Evolutionary conservation across 1,140 invertebrate species (phyloP).

Genomic region (Ceratoteleas bidentatus): DNA sequence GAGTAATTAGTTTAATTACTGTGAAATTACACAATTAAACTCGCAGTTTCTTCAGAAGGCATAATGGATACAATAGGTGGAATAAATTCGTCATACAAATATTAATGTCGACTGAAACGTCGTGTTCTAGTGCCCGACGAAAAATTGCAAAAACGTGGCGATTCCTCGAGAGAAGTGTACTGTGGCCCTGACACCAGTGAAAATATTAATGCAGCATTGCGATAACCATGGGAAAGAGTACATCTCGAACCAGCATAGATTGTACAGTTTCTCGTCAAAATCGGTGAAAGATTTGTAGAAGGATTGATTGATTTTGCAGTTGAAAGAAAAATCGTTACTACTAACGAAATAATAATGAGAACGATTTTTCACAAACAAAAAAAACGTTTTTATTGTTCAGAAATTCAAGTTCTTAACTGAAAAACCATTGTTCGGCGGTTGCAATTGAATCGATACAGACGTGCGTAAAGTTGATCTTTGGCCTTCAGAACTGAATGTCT

Average conservation of each 20-base stretch:
- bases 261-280: constrained; percentile 29
- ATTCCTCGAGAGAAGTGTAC: constrained; percentile 20
- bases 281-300: constrained; percentile 26
- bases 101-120: not conserved
- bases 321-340: too few relatives aligned
- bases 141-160: constrained; percentile 25
- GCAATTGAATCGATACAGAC: not conserved
- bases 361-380: not conserved
- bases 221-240: constrained; percentile 41
- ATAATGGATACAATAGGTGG: constrained; percentile 19
- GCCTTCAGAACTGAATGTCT: constrained; percentile 10
- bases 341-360: constrained; percentile 12
- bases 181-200: constrained; percentile 41
- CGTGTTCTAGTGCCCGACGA: not conserved
- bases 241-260: constrained; percentile 27
- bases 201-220: constrained; percentile 40
- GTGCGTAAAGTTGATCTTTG: constrained; percentile 14
- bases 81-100: constrained; percentile 28
- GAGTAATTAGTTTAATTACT: constrained; percentile 38
- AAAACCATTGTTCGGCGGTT: constrained; percentile 10
- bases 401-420: constrained; percentile 15
- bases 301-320: constrained; percentile 4
- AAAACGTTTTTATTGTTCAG: not conserved
- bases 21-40: constrained; percentile 33
- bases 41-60: constrained; percentile 25